Evolutionary conservation across 2,888 invertebrate species (phyloP), one percentile per base, ranked within the genome.

Genomic region (Omphaloscelis lunosa): DNA sequence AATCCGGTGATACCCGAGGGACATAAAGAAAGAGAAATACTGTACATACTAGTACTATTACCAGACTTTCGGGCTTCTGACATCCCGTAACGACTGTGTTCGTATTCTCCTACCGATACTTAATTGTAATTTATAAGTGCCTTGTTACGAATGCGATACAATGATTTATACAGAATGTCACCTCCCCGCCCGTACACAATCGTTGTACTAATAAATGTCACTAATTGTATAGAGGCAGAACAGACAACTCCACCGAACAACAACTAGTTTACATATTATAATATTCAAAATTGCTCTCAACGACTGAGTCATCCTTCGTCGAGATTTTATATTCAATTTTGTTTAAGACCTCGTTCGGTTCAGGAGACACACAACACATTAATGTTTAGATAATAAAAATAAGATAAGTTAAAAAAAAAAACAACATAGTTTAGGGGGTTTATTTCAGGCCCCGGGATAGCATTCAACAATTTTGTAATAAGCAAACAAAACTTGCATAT

Each of bases 201-300:
- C 91, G 90, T 92, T 94, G 92, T 94, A 93, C 93, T 94, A 95
- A 94, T 95, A 95, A 95, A 95, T 92, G 93, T 94, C 93, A 94
- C 94, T 96, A 96, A 96, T 96, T 96, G 94, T 95, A 92, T 92
- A 90, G 89, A 90, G 90, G 90, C 91, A 90, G 91, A 91, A 93
- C 93, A 93, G 92, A 91, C 90, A 89, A 91, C 88, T 90, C 90
- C 89, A 85, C 90, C 85, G 91, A 92, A 93, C 94, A 93, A 92
- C 92, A 92, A 92, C 95, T 95, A 95, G 93, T 96, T 96, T 94
- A 95, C 96, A 95, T 96, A 96, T 95, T 95, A 95, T 95, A 93
- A 95, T 96, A 96, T 95, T 95, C 95, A 95, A 95, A 95, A 95
- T 94, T 95, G 92, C 93, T 94, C 94, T 85, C 85, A 90, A 92